Base-by-base conservation (phyloP, 2,888 invertebrate species). In the Dinocampus coccinellae region DNA sequence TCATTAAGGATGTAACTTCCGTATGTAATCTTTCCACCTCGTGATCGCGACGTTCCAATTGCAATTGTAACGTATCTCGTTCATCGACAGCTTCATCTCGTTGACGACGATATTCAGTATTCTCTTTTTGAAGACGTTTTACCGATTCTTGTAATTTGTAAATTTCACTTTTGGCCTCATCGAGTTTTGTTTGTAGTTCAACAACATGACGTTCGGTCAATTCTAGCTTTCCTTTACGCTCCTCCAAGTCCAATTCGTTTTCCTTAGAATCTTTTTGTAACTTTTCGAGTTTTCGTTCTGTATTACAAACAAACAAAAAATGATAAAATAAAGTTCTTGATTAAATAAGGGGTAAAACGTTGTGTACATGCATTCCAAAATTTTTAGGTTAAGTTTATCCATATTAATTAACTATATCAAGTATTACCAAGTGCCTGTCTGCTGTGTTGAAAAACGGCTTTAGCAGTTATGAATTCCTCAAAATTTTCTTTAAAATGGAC, bases 21-120 rank as follows among this genome's bases (percentile, higher is more conserved):
- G 91, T 89, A 79, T 92, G 92, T 72, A 95, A 86, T 65, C 93
- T 90, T 83, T 94, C 93, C 52, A 95, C 87, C 89, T 96, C 95
- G 0, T 90, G 88, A 83, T 93, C 91, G 66, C 94, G 90, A 26
- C 94, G 89, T 82, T 94, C 92, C 24, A 94, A 88, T 84, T 93
- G 92, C 78, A 92, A 90, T 20, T 92, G 90, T 62, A 94, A 88
- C 75, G 92, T 92, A 86, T 95, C 94, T 77, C 93, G 91, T 86
- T 95, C 95, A 83, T 94, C 94, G 66, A 92, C 89, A 53, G 93
- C 91, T 55, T 91, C 88, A 87, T 94, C 93, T 79, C 93, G 90
- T 77, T 94, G 92, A 81, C 91, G 91, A 74, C 94, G 91, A 77
- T 92, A 88, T 53, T 92, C 91, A 24, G 91, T 89, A 42, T 91